Base-by-base conservation (phyloP, 2,888 invertebrate genomes). In the Euphydryas editha region DNA sequence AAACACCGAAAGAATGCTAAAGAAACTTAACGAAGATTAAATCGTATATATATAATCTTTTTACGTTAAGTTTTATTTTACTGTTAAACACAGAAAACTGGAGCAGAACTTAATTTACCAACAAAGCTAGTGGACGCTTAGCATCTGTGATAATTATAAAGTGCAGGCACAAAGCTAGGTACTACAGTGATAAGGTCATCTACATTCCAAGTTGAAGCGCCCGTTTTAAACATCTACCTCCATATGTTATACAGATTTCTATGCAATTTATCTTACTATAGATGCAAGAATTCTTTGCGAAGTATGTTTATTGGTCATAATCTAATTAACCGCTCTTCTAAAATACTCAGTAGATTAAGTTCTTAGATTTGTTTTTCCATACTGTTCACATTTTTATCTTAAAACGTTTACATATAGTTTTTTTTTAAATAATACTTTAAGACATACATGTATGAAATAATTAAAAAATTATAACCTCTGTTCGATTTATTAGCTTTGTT, bases 81-180 rank as follows among this genome's bases (percentile, higher is more conserved):
- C 13, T 51, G 15, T 51, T 51, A 21, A 24, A 24, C 21, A 13
- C 7, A 49, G 36, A 55, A 59, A 56, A 47, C 46, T 55, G 54
- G 59, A 18, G 21, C 42, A 36, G 54, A 24, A 44, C 46, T 46
- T 55, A 36, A 65, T 56, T 47, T 63, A 51, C 55, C 55, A 47
- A 46, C 18, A 39, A 46, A 59, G 47, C 46, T 65, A 15, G 59
- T 55, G 55, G 64, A 37, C 54, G 11, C 55, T 55, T 55, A 59
- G 56, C 18, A 36, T 60, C 42, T 46, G 59, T 21, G 55, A 59
- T 65, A 60, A 60, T 65, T 65, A 59, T 65, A 55, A 59, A 55
- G 47, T 56, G 24, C 55, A 51, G 21, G 37, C 47, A 55, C 47
- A 56, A 60, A 60, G 59, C 59, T 47, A 44, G 20, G 30, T 30